Evolutionary conservation across 2,888 invertebrate genomes (phyloP).

Genomic region (Drosophila rellima): DNA sequence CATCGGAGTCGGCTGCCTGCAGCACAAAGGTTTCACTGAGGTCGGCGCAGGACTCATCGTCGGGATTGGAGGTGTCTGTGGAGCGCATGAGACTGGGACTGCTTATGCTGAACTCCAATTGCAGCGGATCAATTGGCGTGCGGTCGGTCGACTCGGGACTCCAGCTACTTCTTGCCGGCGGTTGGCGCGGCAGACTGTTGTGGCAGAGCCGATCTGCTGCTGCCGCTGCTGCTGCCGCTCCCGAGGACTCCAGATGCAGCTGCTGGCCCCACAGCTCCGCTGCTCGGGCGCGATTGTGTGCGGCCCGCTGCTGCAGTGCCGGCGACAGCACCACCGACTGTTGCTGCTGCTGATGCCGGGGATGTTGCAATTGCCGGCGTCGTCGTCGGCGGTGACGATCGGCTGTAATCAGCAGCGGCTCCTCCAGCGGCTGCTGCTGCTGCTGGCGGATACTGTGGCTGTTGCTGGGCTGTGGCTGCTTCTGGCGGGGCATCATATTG

Average conservation of each 20-base stretch:
- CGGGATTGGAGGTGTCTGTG: conserved; percentile 71
- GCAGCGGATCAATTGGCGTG: conserved; percentile 76
- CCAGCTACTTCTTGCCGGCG: conserved; percentile 83
- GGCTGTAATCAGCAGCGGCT: conserved; percentile 56
- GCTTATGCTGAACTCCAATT: conserved; percentile 84
- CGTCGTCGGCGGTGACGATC: conserved; percentile 66
- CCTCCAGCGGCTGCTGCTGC: conserved; percentile 36
- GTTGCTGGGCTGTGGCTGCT: conserved; percentile 55
- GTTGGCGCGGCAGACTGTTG: conserved; percentile 86
- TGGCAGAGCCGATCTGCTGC: conserved; percentile 83
- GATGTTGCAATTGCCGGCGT: conserved; percentile 49
- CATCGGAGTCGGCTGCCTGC: conserved; percentile 45
- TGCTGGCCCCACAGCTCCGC: conserved; percentile 85
- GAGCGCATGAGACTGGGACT: conserved; percentile 85
- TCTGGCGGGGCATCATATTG: conserved; percentile 77
- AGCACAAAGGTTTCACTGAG: conserved; percentile 65
- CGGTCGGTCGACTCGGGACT: conserved; percentile 58
- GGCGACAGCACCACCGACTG: conserved; percentile 28
- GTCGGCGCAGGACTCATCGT: conserved; percentile 61
- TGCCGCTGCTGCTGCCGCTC: conserved; percentile 67
- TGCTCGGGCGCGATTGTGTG: conserved; percentile 84
- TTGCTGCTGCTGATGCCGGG: conserved; percentile 42
- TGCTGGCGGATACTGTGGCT: conserved; percentile 40
- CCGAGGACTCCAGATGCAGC: conserved; percentile 71
- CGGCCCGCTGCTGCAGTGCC: conserved; percentile 78